Conservation (phyloP, 2,113 vertebrate genomes). For the Platysternon megacephalum region DNA sequence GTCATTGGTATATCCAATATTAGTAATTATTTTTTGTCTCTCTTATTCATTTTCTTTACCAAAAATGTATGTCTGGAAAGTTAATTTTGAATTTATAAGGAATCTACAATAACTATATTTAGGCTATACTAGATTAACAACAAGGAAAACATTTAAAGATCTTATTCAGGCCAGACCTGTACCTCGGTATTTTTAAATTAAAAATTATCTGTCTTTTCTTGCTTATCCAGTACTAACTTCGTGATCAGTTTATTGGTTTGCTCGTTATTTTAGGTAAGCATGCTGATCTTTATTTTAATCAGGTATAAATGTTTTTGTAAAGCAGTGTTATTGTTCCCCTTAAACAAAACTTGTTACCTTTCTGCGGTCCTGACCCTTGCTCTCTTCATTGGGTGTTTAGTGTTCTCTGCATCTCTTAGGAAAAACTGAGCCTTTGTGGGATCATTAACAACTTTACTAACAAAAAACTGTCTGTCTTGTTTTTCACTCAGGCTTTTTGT, state of each 20-base stretch:
- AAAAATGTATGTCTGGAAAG: background rate
- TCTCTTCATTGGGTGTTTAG: background rate
- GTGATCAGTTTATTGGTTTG: background rate
- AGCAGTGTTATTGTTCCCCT: background rate
- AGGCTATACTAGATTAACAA: background rate
- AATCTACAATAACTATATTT: background rate
- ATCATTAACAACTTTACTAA: background rate
- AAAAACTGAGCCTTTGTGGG: background rate
- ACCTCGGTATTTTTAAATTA: background rate
- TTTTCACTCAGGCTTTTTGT: background rate
- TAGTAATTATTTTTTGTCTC: background rate
- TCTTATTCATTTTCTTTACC: background rate
- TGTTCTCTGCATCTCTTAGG: background rate
- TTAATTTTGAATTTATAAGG: background rate
- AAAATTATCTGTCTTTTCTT: background rate
- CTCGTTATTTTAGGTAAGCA: background rate
- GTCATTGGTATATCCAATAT: background rate
- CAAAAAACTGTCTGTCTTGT: background rate
- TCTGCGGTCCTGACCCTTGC: background rate
- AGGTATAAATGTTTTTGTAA: background rate
- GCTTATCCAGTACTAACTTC: background rate
- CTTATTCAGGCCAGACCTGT: background rate
- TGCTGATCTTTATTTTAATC: background rate
- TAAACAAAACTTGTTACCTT: slow-evolving; percentile 33
- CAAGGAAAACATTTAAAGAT: background rate